Conservation (phyloP, 2,113 vertebrate genomes). For the Callaeas wilsoni region DNA sequence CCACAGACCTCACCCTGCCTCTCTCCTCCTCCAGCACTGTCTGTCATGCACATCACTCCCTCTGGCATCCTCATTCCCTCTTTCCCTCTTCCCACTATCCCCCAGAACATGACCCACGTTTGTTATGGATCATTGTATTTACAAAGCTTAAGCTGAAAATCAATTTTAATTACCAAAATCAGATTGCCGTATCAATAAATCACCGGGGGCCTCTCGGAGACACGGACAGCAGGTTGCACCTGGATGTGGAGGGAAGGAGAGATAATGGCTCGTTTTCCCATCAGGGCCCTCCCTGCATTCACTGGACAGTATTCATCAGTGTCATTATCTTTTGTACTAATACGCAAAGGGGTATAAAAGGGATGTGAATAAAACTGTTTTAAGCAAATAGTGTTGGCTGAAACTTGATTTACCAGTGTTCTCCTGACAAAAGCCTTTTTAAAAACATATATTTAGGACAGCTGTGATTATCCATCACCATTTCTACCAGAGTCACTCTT, state of each 20-base stretch:
- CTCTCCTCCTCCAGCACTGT: background rate
- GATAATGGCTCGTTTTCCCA: slow-evolving; percentile 43
- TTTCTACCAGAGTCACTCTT: background rate
- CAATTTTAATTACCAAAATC: slow-evolving; percentile 80
- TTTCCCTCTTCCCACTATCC: background rate
- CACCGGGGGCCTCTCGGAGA: background rate
- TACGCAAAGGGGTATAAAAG: background rate
- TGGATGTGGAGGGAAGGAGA: background rate
- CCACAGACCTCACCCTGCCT: background rate
- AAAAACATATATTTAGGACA: background rate
- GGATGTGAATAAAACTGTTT: background rate
- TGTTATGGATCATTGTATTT: slow-evolving; percentile 49
- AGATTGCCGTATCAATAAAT: slow-evolving; percentile 61
- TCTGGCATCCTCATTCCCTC: background rate
- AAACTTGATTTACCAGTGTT: slow-evolving; percentile 54
- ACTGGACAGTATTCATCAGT: slow-evolving; percentile 25
- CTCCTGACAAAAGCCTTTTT: background rate
- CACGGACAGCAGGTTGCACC: slow-evolving; percentile 51
- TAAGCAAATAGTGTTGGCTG: background rate
- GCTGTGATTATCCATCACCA: background rate
- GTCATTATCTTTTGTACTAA: slow-evolving; percentile 31
- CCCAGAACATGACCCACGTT: slow-evolving; percentile 27
- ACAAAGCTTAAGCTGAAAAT: slow-evolving; percentile 69
- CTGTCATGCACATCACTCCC: background rate
- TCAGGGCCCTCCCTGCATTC: background rate